These are phyloP conservation scores for Clarias magur DNA, from an alignment of 2,113 vertebrate genomes.

Conservation along the genomic window DNA sequence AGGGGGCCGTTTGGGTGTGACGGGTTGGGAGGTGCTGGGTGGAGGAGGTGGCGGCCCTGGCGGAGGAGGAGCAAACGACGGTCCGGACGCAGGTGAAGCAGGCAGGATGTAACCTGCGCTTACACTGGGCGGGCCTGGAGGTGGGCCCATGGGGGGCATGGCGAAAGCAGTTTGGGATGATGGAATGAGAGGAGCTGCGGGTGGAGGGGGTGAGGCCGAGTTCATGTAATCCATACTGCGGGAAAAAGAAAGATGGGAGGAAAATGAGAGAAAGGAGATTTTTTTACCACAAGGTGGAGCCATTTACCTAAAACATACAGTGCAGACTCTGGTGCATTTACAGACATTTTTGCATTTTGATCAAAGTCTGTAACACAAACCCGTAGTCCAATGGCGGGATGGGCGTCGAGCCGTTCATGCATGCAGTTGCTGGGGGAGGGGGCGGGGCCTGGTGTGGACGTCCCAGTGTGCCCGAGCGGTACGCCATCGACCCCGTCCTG, in stretches of 20 bases:
- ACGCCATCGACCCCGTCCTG: conserved; percentile 78
- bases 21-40: conserved; percentile 73
- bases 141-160: conserved; percentile 82
- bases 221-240: conserved; percentile 89
- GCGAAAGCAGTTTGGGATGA: conserved; percentile 94
- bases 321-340: too few relatives aligned
- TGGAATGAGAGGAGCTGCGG: conserved; percentile 87
- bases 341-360: neutral
- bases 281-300: conserved; percentile 65
- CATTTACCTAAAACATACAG: conserved; percentile 33
- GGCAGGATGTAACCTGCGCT: conserved; percentile 70
- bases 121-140: conserved; percentile 60
- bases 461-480: conserved; percentile 83
- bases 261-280: neutral
- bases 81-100: conserved; percentile 75
- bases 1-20: conserved; percentile 80
- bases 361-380: conserved; percentile 62
- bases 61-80: conserved; percentile 80
- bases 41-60: conserved; percentile 87
- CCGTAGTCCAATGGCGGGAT: conserved; percentile 83
- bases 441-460: conserved; percentile 89
- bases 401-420: conserved; percentile 77
- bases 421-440: conserved; percentile 84
- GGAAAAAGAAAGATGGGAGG: conserved; percentile 16
- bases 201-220: conserved; percentile 81